phyloP scores from a whole-genome alignment of 1,140 invertebrate species.

The Drosophila kanapiae region DNA sequence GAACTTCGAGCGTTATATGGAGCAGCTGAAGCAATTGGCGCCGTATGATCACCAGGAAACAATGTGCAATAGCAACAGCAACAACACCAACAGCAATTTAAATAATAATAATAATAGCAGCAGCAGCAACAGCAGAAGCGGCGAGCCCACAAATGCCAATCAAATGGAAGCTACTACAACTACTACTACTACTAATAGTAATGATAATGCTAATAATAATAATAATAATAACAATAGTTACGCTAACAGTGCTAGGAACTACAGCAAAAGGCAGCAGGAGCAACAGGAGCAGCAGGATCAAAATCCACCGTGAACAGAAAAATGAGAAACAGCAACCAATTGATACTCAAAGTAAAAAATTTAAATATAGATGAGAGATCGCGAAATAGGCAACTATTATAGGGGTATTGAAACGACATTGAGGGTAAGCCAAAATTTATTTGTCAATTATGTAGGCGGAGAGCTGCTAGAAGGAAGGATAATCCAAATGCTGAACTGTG shows the following conservation, averaged over 20 bases:
- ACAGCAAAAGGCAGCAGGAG: conserved; percentile 60
- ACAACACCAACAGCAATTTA: conserved; percentile 47
- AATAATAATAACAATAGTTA: conserved; percentile 52
- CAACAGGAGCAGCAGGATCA: conserved; percentile 23
- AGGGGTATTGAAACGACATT: conserved; percentile 70
- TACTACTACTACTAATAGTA: conserved; percentile 53
- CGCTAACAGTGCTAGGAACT: conserved; percentile 59
- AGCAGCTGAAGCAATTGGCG: conserved; percentile 66
- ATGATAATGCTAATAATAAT: conserved; percentile 48
- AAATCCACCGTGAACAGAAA: conserved; percentile 12
- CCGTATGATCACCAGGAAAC: conserved; percentile 43
- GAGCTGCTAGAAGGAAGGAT: conserved; percentile 18
- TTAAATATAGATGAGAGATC: conserved; percentile 27
- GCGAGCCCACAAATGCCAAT: conserved; percentile 71
- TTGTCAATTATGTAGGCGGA: conserved; percentile 74
- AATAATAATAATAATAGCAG: conserved; percentile 29
- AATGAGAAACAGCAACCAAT: conserved; percentile 50
- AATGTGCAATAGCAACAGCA: conserved; percentile 72
- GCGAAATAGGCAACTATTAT: conserved; percentile 52
- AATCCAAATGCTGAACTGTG: conserved; percentile 60
- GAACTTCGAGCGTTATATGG: conserved; percentile 71
- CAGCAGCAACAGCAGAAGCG: conserved; percentile 52
- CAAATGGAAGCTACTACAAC: conserved; percentile 76
- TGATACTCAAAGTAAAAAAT: conserved; percentile 68
- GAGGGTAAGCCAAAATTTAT: conserved; percentile 80